Percentiles rank a stretch among this genome's conserved stretches.
phyloP scores from a whole-genome alignment of 37 sponge, comb jelly and placozoan genomes.

The Cladorhizidae sp. region DNA sequence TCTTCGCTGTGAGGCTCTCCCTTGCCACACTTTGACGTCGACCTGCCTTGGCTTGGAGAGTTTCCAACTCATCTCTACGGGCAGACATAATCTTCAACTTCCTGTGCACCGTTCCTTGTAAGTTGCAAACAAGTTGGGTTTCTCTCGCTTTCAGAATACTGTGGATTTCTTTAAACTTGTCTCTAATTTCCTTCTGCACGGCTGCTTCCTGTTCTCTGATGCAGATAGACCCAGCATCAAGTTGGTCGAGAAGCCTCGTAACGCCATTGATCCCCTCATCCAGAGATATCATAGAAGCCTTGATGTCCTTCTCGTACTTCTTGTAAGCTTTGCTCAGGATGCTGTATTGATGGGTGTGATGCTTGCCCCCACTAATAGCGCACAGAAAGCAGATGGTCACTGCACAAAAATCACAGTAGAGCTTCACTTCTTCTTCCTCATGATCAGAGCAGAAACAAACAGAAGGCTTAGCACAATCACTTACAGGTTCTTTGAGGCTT shows the following conservation, averaged over 20 bases:
- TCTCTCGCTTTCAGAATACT: conserved; percentile 3
- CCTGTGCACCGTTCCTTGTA: neutral
- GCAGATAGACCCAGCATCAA: neutral
- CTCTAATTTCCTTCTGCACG: neutral
- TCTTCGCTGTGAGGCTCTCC: conserved; percentile 9
- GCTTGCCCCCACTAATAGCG: neutral
- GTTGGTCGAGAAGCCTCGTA: neutral
- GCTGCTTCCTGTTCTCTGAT: neutral
- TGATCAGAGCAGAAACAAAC: neutral
- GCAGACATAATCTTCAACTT: neutral
- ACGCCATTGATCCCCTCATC: neutral
- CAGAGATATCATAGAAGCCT: neutral
- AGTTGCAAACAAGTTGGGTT: conserved; percentile 1
- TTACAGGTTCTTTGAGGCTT: neutral
- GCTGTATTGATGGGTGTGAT: neutral
- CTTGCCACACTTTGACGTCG: neutral
- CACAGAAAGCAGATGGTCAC: conserved; percentile 1
- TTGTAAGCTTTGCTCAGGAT: neutral
- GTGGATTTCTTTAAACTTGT: neutral
- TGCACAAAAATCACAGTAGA: conserved; percentile 20
- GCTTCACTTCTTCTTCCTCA: neutral
- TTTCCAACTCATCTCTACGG: conserved; percentile 1
- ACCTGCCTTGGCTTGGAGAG: conserved; percentile 5
- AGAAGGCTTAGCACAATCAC: neutral
- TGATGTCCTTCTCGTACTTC: neutral